A percentile compares a stretch with the other conserved stretches of the same genome.
These are phyloP conservation scores for Scolanthus callimorphus DNA, from an alignment of 92 coral and sea anemone species.

Conservation along the genomic window DNA sequence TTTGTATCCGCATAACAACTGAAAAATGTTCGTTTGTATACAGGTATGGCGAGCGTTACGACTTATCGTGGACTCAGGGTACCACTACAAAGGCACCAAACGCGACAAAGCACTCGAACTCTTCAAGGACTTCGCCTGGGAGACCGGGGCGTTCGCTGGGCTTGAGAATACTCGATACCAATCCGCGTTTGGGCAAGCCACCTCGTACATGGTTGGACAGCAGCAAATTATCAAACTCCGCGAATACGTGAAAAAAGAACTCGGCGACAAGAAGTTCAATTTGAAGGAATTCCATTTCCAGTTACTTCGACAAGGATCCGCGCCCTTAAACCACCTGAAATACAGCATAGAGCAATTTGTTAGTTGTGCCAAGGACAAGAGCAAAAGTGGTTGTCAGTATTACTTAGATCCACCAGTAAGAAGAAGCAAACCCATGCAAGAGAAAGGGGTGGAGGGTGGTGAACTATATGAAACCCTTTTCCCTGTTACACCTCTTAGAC, in stretches of 20 bases:
- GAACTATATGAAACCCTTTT: constrained; percentile 8
- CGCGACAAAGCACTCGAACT: constrained; percentile 52
- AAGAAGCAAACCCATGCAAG: constrained; percentile 13
- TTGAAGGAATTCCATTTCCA: constrained; percentile 88
- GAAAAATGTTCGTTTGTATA: neutral
- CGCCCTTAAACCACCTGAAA: constrained; percentile 66
- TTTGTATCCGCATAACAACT: too few species aligned
- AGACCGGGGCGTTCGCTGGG: constrained; percentile 49
- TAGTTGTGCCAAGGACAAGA: constrained; percentile 49
- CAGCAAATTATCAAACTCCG: constrained; percentile 68
- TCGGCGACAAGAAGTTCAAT: constrained; percentile 54
- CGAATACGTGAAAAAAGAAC: constrained; percentile 37
- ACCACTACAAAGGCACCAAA: constrained; percentile 68
- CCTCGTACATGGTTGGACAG: constrained; percentile 90
- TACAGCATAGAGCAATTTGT: constrained; percentile 61
- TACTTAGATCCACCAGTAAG: constrained; percentile 44
- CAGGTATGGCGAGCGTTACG: constrained; percentile 94
- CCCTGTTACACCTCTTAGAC: too few species aligned
- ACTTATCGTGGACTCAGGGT: constrained; percentile 76
- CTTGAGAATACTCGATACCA: constrained; percentile 90
- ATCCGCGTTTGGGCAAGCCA: constrained; percentile 86
- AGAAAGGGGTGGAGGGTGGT: constrained; percentile 23
- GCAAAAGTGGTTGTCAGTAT: constrained; percentile 57
- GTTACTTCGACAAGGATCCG: constrained; percentile 77
- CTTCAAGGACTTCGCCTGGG: constrained; percentile 81